phyloP scores from a whole-genome alignment of 1,140 invertebrate genomes.

The Leptinotarsa texana region DNA sequence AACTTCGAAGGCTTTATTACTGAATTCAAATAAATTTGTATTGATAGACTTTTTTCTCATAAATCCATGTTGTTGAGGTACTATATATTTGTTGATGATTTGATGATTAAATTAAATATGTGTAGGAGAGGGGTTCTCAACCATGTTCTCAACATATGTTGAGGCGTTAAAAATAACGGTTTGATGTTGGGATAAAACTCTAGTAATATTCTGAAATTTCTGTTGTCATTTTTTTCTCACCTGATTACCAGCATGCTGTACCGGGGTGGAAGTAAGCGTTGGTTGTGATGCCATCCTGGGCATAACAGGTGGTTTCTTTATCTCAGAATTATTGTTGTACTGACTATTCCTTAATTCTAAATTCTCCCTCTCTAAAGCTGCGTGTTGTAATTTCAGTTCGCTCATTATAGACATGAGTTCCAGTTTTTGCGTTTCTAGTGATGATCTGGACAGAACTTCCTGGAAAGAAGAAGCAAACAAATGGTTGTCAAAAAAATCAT shows the following conservation, averaged over 20 bases:
- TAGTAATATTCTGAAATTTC: too few species aligned
- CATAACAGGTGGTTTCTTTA: slow-evolving; percentile 57
- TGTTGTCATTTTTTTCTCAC: slow-evolving; percentile 34
- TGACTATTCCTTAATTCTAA: slow-evolving; percentile 65
- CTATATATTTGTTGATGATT: too few species aligned
- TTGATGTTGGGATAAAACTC: too few species aligned
- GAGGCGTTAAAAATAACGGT: too few species aligned
- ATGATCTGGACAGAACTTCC: slow-evolving; percentile 85
- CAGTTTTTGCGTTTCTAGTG: slow-evolving; percentile 90
- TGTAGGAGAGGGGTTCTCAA: too few species aligned
- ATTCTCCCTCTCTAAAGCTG: slow-evolving; percentile 83
- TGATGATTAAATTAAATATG: too few species aligned
- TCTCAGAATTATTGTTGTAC: slow-evolving; percentile 47
- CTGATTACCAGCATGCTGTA: slow-evolving; percentile 52
- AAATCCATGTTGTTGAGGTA: too few species aligned
- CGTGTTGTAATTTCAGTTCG: slow-evolving; percentile 82
- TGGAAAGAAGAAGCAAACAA: slow-evolving; percentile 51
- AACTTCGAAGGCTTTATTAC: too few species aligned
- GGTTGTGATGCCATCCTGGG: slow-evolving; percentile 54
- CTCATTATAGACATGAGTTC: slow-evolving; percentile 89
- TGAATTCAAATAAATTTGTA: too few species aligned
- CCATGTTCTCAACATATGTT: too few species aligned
- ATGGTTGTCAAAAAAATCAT: slow-evolving; percentile 1
- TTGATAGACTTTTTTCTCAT: too few species aligned
- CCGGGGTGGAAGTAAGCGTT: slow-evolving; percentile 51